These are phyloP conservation scores for Chunga burmeisteri DNA, from an alignment of 2,113 vertebrate genomes.

Conservation along the genomic window DNA sequence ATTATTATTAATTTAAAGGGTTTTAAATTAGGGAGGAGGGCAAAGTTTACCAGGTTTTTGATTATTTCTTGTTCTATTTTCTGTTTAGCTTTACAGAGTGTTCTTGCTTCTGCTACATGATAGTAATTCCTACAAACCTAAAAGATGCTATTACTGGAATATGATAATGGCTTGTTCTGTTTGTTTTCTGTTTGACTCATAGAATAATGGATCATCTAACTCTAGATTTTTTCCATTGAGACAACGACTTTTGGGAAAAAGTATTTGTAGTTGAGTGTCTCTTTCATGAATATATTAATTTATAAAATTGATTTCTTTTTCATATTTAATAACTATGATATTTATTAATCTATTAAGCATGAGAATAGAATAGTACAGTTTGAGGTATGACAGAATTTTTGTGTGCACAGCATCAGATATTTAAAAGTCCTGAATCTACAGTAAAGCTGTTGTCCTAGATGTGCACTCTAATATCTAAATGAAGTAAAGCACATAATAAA, in stretches of 20 bases:
- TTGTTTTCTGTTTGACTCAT: background rate
- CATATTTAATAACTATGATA: background rate
- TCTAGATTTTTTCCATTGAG: background rate
- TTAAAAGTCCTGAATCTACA: background rate
- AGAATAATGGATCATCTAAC: background rate
- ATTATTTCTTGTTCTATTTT: background rate
- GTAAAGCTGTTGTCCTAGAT: background rate
- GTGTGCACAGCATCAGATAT: background rate
- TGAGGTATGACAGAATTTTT: background rate
- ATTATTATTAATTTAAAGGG: background rate
- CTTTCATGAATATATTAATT: background rate
- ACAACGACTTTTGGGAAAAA: background rate
- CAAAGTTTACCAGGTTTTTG: background rate
- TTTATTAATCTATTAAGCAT: background rate
- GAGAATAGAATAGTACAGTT: background rate
- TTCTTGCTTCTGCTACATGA: background rate
- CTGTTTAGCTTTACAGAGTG: background rate
- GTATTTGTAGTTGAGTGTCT: background rate
- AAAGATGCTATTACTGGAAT: background rate
- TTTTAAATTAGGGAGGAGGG: background rate
- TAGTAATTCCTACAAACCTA: background rate
- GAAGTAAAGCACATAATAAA: background rate
- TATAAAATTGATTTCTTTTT: background rate
- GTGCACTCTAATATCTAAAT: background rate
- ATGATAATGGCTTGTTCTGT: background rate